Conservation (phyloP, 2,113 vertebrate species). For the Cynoglossus semilaevis region DNA sequence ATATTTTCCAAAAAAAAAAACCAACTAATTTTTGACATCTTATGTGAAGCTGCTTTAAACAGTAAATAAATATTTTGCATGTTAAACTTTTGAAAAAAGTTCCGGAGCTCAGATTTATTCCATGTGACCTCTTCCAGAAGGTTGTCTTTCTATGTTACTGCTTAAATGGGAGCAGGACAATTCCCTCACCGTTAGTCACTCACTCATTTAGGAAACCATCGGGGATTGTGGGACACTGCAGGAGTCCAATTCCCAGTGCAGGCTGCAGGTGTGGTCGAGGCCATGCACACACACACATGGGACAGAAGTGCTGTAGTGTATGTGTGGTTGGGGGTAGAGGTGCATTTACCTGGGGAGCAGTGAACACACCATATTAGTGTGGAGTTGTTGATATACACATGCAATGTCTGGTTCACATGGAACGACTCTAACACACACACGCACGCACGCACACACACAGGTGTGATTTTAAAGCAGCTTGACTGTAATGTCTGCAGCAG, state of each 20-base stretch:
- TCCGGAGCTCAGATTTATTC: conserved; percentile 27
- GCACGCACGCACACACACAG: conserved; percentile 27
- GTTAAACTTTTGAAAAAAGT: too few species aligned
- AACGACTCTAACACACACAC: conserved; percentile 12
- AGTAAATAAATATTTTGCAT: too few species aligned
- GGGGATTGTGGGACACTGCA: conserved; percentile 59
- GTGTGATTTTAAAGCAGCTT: too few species aligned
- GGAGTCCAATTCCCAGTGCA: conserved; percentile 69
- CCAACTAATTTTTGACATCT: neutral
- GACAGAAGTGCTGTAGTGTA: conserved; percentile 47
- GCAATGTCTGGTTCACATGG: conserved; percentile 37
- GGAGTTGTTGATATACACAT: conserved; percentile 40
- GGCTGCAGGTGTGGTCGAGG: conserved; percentile 78
- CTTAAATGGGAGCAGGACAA: conserved; percentile 56
- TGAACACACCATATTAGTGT: conserved; percentile 46
- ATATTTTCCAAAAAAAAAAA: conserved; percentile 12
- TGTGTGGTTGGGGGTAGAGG: conserved; percentile 35
- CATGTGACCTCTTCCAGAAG: conserved; percentile 59
- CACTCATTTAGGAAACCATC: conserved; percentile 59
- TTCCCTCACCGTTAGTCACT: conserved; percentile 51
- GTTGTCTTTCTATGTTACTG: conserved; percentile 56
- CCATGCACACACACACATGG: conserved; percentile 61
- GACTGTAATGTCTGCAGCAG: too few species aligned
- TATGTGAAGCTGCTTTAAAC: neutral
- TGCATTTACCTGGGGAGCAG: conserved; percentile 65